A percentile compares a stretch with the other conserved stretches of the same genome.
phyloP scores from a whole-genome alignment of 2,797 vertebrate genomes.

The Nannoperca australis region DNA sequence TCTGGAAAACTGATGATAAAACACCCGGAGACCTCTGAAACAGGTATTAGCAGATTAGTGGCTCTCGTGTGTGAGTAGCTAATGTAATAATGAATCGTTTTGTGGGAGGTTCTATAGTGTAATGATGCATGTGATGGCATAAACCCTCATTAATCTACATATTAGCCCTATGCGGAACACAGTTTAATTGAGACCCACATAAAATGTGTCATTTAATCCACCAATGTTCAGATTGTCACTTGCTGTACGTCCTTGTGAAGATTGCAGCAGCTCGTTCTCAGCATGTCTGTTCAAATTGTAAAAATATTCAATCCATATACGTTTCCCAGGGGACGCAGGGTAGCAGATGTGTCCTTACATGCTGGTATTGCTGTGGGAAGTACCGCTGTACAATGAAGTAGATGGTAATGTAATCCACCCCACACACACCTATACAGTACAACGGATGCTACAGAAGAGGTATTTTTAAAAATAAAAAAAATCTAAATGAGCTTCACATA shows the following conservation, averaged over 20 bases:
- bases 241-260: constrained; percentile 21
- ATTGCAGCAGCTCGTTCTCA: neutral
- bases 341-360: constrained; percentile 56
- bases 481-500: constrained; percentile 26
- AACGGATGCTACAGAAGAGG: neutral
- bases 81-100: constrained; percentile 54
- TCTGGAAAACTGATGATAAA: constrained; percentile 41
- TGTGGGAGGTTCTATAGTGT: constrained; percentile 55
- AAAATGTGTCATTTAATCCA: constrained; percentile 48
- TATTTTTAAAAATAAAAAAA: too few species aligned
- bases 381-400: constrained; percentile 39
- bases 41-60: constrained; percentile 53
- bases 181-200: constrained; percentile 24
- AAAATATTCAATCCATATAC: constrained; percentile 18
- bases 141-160: constrained; percentile 41
- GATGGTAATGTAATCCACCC: constrained; percentile 36
- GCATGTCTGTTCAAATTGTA: constrained; percentile 3
- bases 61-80: constrained; percentile 59
- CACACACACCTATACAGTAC: constrained; percentile 4
- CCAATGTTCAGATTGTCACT: constrained; percentile 32
- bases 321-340: constrained; percentile 7
- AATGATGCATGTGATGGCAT: constrained; percentile 58
- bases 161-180: constrained; percentile 23
- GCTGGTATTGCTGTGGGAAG: constrained; percentile 32
- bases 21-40: constrained; percentile 32